A percentile compares a stretch with the other conserved stretches of the same genome.
Evolutionary conservation across 2,797 vertebrate genomes (phyloP).

Genomic region (Enteromius unitaeniatus): DNA sequence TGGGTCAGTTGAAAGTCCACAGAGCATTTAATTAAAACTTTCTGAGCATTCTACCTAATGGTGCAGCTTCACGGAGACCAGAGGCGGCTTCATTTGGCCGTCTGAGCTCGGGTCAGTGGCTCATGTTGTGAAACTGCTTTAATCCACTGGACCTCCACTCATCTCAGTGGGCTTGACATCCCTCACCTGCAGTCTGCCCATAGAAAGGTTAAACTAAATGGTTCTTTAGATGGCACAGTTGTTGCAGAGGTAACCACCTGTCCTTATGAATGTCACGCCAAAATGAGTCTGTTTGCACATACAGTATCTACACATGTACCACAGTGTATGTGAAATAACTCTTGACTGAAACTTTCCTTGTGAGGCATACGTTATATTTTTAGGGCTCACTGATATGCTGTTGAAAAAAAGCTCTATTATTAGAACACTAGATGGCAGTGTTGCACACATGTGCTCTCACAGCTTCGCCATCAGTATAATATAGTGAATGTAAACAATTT

Average conservation of each 20-base stretch:
- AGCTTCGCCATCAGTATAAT: not conserved
- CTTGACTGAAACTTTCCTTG: not conserved
- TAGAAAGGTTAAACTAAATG: slow-evolving; percentile 32
- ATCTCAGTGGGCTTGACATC: slow-evolving; percentile 11
- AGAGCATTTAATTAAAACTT: slow-evolving; percentile 62
- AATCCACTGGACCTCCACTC: slow-evolving; percentile 43
- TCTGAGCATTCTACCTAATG: slow-evolving; percentile 52
- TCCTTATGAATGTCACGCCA: slow-evolving; percentile 10
- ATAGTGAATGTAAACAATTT: slow-evolving; percentile 14
- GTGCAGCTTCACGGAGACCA: slow-evolving; percentile 24
- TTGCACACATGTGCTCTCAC: slow-evolving; percentile 54
- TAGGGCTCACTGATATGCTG: slow-evolving; percentile 6
- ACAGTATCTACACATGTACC: not conserved
- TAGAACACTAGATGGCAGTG: slow-evolving; percentile 66
- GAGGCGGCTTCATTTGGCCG: slow-evolving; percentile 40
- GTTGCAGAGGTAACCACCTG: not conserved
- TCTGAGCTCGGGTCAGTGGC: slow-evolving; percentile 54
- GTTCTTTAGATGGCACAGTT: slow-evolving; percentile 13
- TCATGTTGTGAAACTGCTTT: slow-evolving; percentile 48
- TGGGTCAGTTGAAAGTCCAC: slow-evolving; percentile 57
- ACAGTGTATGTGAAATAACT: not conserved
- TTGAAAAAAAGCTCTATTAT: slow-evolving; percentile 14
- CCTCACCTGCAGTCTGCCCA: slow-evolving; percentile 30
- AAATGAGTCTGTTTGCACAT: not conserved
- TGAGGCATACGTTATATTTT: slow-evolving; percentile 10